A percentile compares a stretch with the other conserved stretches of the same genome.
Conservation (phyloP, 2,797 vertebrate genomes). For the Halcyon smyrnensis region DNA sequence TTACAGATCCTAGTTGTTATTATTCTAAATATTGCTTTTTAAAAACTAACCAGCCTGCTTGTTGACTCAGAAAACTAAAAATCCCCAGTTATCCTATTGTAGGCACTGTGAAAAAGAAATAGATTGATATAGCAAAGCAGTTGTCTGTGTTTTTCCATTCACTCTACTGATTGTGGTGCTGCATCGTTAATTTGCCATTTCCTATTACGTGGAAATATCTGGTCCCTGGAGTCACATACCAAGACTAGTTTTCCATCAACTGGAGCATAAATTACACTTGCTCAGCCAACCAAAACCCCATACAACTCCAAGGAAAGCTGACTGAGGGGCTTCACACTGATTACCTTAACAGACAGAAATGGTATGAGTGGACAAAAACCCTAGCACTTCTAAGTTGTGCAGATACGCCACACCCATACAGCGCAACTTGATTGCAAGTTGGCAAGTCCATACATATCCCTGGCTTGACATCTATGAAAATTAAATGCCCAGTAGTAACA, state of each 20-base stretch:
- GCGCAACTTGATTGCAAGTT: not conserved
- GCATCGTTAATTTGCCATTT: not conserved
- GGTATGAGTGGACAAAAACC: not conserved
- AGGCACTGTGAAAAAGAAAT: not conserved
- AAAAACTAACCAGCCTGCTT: conserved; percentile 46
- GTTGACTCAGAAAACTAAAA: conserved; percentile 62
- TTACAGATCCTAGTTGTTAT: not conserved
- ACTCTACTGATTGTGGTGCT: not conserved
- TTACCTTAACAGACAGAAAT: not conserved
- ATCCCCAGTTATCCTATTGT: conserved; percentile 48
- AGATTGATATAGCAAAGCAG: not conserved
- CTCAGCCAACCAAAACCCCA: not conserved
- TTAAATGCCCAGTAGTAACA: not conserved
- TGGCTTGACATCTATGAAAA: not conserved
- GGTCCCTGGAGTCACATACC: not conserved
- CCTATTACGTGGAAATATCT: not conserved
- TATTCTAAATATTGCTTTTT: conserved; percentile 71
- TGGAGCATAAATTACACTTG: not conserved
- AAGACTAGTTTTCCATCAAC: not conserved
- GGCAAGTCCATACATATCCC: not conserved
- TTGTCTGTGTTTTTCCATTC: not conserved
- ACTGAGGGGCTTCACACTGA: not conserved
- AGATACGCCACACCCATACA: not conserved
- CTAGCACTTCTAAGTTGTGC: not conserved
- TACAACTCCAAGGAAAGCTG: not conserved